These are phyloP conservation scores for Dioctria linearis DNA, from an alignment of 2,888 invertebrate species.

Conservation along the genomic window DNA sequence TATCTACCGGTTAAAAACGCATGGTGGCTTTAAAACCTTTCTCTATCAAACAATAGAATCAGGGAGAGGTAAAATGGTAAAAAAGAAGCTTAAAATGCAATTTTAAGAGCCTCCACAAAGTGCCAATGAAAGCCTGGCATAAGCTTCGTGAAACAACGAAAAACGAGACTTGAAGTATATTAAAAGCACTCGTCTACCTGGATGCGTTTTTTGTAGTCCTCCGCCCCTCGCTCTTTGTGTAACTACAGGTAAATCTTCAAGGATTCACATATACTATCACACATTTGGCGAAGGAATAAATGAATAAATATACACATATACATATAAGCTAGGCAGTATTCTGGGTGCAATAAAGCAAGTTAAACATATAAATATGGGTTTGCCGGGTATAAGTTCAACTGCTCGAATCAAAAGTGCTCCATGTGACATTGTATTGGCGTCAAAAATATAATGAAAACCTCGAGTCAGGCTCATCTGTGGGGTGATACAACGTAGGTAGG, in stretches of 20 bases:
- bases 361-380: no score
- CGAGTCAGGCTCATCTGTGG: no score
- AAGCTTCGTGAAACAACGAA: constrained; percentile 56
- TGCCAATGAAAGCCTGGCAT: constrained; percentile 57
- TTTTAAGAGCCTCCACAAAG: constrained; percentile 56
- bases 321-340: no score
- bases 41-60: constrained; percentile 16
- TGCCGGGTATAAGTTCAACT: no score
- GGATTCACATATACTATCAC: background rate
- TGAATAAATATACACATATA: background rate
- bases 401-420: no score
- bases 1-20: constrained; percentile 26
- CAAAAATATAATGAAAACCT: no score
- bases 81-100: constrained; percentile 52
- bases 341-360: no score
- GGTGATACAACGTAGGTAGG: no score
- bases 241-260: background rate
- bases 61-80: constrained; percentile 20
- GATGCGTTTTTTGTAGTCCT: constrained; percentile 55
- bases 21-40: constrained; percentile 36
- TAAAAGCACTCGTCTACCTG: constrained; percentile 56
- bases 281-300: background rate
- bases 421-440: no score
- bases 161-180: constrained; percentile 57
- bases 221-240: constrained; percentile 8